Percentiles rank a stretch among this genome's conserved stretches.
Conservation (phyloP, 2,888 invertebrate species). For the Parnassius orleans region DNA sequence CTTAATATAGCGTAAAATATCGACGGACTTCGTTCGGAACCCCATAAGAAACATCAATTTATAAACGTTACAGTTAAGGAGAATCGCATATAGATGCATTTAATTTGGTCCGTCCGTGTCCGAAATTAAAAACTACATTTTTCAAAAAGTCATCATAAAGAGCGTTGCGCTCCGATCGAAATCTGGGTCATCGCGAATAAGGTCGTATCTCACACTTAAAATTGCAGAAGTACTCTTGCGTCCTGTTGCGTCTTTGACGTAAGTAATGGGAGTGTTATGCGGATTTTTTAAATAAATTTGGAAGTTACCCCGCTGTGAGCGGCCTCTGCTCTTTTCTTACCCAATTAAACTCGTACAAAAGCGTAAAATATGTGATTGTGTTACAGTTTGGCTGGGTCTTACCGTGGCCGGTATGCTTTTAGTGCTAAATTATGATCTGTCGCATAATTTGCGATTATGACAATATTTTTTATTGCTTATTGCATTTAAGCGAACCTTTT, state of each 20-base stretch:
- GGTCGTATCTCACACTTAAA: constrained; percentile 77
- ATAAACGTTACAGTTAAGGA: constrained; percentile 72
- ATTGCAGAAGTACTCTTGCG: constrained; percentile 64
- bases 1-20: constrained; percentile 76
- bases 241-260: constrained; percentile 65
- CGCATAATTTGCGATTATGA: constrained; percentile 72
- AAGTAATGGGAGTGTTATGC: constrained; percentile 72
- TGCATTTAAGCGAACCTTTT: constrained; percentile 47
- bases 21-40: constrained; percentile 64
- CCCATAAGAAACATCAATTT: constrained; percentile 75
- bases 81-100: constrained; percentile 61
- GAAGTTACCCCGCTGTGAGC: constrained; percentile 73
- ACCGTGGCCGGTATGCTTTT: constrained; percentile 53
- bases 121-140: constrained; percentile 77
- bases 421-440: constrained; percentile 66
- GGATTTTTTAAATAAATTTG: constrained; percentile 71
- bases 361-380: constrained; percentile 76
- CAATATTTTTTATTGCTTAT: constrained; percentile 69
- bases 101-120: constrained; percentile 57
- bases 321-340: constrained; percentile 65
- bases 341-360: constrained; percentile 76
- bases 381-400: constrained; percentile 63
- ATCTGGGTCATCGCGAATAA: constrained; percentile 74
- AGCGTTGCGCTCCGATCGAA: constrained; percentile 61
- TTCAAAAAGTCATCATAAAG: constrained; percentile 80